Conservation (phyloP, 2,113 vertebrate genomes). For the Microtus oregoni region DNA sequence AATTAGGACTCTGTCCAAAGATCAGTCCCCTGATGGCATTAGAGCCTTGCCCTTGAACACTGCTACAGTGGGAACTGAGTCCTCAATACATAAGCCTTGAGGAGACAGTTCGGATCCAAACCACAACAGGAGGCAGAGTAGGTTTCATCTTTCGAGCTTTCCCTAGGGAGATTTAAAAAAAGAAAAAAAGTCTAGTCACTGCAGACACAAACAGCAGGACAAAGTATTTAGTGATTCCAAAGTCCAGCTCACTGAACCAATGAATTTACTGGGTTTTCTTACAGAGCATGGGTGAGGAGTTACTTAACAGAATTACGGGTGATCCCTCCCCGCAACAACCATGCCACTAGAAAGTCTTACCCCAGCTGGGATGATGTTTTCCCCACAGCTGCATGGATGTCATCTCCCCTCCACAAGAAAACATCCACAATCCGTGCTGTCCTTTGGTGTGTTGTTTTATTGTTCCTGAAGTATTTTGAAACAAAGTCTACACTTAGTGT, state of each 20-base stretch:
- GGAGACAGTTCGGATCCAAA: not conserved
- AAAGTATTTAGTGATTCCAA: not conserved
- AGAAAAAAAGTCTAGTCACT: not conserved
- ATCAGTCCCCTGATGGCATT: not conserved
- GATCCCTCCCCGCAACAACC: not conserved
- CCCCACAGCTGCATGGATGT: not conserved
- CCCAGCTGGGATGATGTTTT: not conserved
- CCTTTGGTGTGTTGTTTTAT: not conserved
- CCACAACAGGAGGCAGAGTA: not conserved
- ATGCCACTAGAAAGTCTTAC: not conserved
- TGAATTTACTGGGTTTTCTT: not conserved
- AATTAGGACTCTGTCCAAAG: not conserved
- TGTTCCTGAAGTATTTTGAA: constrained; percentile 6
- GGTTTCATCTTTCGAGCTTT: not conserved
- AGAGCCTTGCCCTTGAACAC: not conserved
- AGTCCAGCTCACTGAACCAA: not conserved
- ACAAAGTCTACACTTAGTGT: not conserved
- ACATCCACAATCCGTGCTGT: not conserved
- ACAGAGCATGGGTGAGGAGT: not conserved
- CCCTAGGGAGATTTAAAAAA: not conserved
- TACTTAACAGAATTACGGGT: not conserved
- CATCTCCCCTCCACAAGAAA: not conserved
- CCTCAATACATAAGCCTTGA: not conserved
- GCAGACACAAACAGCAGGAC: not conserved
- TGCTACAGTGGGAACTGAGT: not conserved